Percentiles rank a stretch among this genome's conserved stretches.
Conservation (phyloP, 2,113 vertebrate species). For the Chauna torquata region DNA sequence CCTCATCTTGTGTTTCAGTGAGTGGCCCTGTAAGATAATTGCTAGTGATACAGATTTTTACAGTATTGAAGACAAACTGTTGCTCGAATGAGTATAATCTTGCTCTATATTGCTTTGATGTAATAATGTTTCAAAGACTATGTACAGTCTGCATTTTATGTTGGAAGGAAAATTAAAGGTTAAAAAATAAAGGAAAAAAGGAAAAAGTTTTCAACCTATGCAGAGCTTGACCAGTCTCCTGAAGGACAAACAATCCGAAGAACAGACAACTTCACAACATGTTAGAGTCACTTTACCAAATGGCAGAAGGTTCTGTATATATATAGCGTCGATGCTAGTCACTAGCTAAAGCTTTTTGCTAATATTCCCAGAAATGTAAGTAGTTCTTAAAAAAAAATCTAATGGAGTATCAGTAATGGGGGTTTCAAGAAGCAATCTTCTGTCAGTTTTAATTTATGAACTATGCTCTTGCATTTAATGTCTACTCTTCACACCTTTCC, state of each 20-base stretch:
- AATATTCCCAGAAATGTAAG: neutral
- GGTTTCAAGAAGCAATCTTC: neutral
- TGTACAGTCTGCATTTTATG: conserved; percentile 1
- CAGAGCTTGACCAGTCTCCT: neutral
- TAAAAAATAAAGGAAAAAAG: neutral
- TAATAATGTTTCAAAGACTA: neutral
- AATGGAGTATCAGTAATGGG: neutral
- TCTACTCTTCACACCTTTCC: neutral
- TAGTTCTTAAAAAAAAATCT: neutral
- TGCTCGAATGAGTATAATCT: neutral
- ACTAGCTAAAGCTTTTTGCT: neutral
- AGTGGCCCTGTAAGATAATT: neutral
- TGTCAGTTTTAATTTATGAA: neutral
- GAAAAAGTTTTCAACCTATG: neutral
- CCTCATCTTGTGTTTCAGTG: neutral
- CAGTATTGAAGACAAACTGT: neutral
- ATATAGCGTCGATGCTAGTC: neutral
- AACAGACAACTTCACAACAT: neutral
- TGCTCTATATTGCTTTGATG: conserved; percentile 13
- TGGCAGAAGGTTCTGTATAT: neutral
- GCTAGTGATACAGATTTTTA: neutral
- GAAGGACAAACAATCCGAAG: neutral
- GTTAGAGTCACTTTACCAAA: neutral
- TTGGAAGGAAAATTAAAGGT: neutral
- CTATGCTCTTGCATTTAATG: neutral